Percentiles rank a stretch among this genome's conserved stretches.
phyloP scores from a whole-genome alignment of 2,888 invertebrate species.

The Papilio gigon region DNA sequence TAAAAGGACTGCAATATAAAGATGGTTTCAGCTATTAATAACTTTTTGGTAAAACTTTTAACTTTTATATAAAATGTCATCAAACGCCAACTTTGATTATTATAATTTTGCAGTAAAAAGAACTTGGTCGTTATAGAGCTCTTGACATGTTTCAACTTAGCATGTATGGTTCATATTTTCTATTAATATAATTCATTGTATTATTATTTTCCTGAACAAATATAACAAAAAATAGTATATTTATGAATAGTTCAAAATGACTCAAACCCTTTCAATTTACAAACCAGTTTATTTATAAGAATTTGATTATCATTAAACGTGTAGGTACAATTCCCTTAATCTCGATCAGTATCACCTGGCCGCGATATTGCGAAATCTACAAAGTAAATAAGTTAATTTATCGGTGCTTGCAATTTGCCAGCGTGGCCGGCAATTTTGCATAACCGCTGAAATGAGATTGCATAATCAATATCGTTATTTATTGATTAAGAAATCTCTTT shows the following conservation, averaged over 20 bases:
- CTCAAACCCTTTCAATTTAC: conserved; percentile 7
- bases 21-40: neutral
- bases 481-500: conserved; percentile 26
- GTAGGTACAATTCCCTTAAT: conserved; percentile 39
- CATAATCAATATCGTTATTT: conserved; percentile 35
- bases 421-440: conserved; percentile 42
- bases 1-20: neutral
- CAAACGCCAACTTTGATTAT: neutral
- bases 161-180: too few species aligned
- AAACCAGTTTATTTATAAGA: conserved; percentile 21
- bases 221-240: neutral
- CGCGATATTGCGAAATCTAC: conserved; percentile 33
- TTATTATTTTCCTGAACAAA: neutral
- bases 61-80: neutral
- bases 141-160: too few species aligned
- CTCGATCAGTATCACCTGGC: conserved; percentile 39
- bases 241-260: neutral
- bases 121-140: neutral
- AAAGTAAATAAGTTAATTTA: conserved; percentile 41
- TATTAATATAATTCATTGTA: too few species aligned
- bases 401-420: conserved; percentile 40
- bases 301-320: conserved; percentile 30
- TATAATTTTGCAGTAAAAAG: neutral
- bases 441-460: conserved; percentile 43
- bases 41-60: neutral